Base-by-base conservation (phyloP, 2,797 vertebrate genomes). In the Malurus splendens region DNA sequence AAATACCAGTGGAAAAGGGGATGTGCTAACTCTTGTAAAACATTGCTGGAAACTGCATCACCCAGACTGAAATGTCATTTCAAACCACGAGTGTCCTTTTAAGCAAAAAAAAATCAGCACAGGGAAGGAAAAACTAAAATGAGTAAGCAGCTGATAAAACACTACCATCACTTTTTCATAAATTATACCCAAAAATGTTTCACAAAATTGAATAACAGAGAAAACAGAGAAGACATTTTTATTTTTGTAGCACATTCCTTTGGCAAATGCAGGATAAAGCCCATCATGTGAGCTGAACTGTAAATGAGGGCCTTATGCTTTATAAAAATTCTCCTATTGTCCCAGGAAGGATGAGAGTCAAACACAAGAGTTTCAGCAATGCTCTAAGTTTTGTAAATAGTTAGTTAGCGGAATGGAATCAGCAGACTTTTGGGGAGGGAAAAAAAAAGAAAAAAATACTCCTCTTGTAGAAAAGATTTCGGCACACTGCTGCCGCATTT, bases 241-340 rank as follows among this genome's bases (percentile, higher is more conserved):
- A 70, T 64, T 89, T 94, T 82, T 68, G 59, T 44, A 75, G 52
- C 70, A 44, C 71, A 82, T 92, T 93, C 67, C 71, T 84, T 78
- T 86, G 77, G 80, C 60, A 81, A 89, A 77, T 18, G 87, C 62
- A 81, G 79, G 79, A 74, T 89, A 89, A 93, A 87, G 74, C 55
- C 71, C 41, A 87, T 75, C 89, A 86, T 79, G 92, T 94, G 95
- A 95, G 76, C 18, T 42, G 62, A 83, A 73, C 84, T 87, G 62
- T 87, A 92, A 93, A 90, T 82, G 79, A 91, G 81, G 85, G 85
- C 94, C 90, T 95, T 90, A 93, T 94, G 91, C 74, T 70, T 86
- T 66, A 92, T 64, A 89, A 93, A 95, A 92, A 92, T 86, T 95
- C 79, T 90, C 62, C 79, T 86, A 75, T 87, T 91, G 87, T 95